Evolutionary conservation across 2,113 vertebrate genomes (phyloP).

Genomic region (Leptobrachium ailaonicum): DNA sequence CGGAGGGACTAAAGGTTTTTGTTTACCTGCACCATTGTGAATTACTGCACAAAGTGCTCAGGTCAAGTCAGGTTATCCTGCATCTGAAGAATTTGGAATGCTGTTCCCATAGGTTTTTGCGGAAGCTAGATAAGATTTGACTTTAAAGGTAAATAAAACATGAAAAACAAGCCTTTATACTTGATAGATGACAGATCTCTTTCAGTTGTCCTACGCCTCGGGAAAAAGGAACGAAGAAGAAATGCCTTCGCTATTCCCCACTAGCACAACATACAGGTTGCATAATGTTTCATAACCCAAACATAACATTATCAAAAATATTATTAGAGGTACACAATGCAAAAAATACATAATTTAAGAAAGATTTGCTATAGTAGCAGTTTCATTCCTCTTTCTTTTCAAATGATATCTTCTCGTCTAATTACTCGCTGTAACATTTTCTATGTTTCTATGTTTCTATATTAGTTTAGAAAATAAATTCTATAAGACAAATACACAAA

Average conservation of each 20-base stretch:
- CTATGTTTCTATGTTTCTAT: too few relatives aligned
- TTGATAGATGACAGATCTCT: slow-evolving; percentile 19
- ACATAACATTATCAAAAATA: too few relatives aligned
- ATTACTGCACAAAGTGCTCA: slow-evolving; percentile 8
- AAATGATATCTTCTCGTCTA: too few relatives aligned
- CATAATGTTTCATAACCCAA: too few relatives aligned
- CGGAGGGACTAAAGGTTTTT: not conserved
- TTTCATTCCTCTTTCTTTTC: too few relatives aligned
- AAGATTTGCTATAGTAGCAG: too few relatives aligned
- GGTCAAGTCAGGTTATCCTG: slow-evolving; percentile 39
- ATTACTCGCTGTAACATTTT: too few relatives aligned
- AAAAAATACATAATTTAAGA: too few relatives aligned
- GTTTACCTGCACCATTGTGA: not conserved
- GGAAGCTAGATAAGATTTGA: slow-evolving; percentile 31
- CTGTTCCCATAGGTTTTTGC: slow-evolving; percentile 6
- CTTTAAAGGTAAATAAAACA: slow-evolving; percentile 37
- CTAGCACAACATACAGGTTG: too few relatives aligned
- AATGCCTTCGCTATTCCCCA: not conserved
- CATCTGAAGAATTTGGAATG: slow-evolving; percentile 39
- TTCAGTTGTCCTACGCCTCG: slow-evolving; percentile 3
- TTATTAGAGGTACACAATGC: too few relatives aligned
- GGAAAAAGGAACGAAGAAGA: not conserved
- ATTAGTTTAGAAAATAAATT: too few relatives aligned
- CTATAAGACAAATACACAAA: too few relatives aligned
- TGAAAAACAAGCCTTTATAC: slow-evolving; percentile 38